Evolutionary conservation across 2,113 vertebrate species (phyloP).

Genomic region (Pygoscelis adeliae): DNA sequence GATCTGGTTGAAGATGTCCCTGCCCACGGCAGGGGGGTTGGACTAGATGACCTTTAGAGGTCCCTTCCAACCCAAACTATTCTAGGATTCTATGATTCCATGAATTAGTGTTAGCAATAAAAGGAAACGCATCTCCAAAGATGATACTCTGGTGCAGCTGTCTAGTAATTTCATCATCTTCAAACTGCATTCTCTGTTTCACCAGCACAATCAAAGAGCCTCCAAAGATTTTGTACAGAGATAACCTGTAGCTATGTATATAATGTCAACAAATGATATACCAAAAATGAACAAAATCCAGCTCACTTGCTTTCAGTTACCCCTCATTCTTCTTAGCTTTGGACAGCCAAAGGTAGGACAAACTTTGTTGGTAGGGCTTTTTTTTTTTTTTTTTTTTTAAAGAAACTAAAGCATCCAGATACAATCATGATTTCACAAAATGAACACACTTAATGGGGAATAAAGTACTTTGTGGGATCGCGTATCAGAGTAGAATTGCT

Average conservation of each 20-base stretch:
- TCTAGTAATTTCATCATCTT: neutral
- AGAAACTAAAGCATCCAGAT: neutral
- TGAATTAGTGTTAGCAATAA: neutral
- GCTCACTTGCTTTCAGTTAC: neutral
- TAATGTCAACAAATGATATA: neutral
- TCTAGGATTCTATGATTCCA: neutral
- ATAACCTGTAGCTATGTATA: neutral
- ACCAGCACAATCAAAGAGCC: neutral
- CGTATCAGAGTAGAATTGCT: neutral
- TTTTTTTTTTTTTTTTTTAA: neutral
- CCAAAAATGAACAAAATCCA: neutral
- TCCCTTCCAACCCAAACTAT: too few species aligned
- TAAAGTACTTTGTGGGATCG: neutral
- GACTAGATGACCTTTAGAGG: too few species aligned
- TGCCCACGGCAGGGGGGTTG: too few species aligned
- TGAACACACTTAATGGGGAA: neutral
- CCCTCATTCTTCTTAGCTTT: neutral
- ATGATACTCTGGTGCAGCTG: neutral
- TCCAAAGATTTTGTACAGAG: neutral
- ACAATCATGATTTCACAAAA: neutral
- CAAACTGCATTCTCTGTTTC: neutral
- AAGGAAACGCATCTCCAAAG: neutral
- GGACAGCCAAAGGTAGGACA: neutral
- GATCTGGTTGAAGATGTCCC: too few species aligned
- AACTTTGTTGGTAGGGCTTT: neutral